A percentile compares a stretch with the other conserved stretches of the same genome.
Evolutionary conservation across 2,797 vertebrate genomes (phyloP).

Genomic region (Anas flavirostris): DNA sequence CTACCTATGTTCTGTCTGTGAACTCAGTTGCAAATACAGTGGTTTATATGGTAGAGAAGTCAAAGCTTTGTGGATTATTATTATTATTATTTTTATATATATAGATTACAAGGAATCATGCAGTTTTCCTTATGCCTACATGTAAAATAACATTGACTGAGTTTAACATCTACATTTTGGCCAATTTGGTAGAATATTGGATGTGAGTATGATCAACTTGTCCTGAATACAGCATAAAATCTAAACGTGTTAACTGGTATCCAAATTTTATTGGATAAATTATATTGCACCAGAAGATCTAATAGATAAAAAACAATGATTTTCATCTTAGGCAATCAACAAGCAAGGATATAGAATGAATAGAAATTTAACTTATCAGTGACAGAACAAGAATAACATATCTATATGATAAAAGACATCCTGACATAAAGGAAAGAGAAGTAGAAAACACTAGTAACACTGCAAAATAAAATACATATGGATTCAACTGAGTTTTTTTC

Average conservation of each 20-base stretch:
- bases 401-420: neutral
- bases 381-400: neutral
- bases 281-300: neutral
- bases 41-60: neutral
- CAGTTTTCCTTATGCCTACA: neutral
- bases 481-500: neutral
- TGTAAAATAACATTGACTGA: too few relatives aligned
- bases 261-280: neutral
- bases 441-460: neutral
- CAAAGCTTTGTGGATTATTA: neutral
- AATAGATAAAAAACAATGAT: neutral
- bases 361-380: neutral
- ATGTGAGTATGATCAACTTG: too few relatives aligned
- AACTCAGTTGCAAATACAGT: neutral
- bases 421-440: neutral
- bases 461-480: neutral
- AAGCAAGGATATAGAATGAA: neutral
- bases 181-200: neutral
- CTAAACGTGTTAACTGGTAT: neutral
- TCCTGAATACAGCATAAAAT: neutral
- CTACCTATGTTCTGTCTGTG: neutral
- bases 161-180: neutral
- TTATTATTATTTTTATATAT: too few relatives aligned
- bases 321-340: neutral
- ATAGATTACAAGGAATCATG: neutral